These are phyloP conservation scores for Drosophila mayri DNA, from an alignment of 1,140 invertebrate genomes.

Conservation along the genomic window DNA sequence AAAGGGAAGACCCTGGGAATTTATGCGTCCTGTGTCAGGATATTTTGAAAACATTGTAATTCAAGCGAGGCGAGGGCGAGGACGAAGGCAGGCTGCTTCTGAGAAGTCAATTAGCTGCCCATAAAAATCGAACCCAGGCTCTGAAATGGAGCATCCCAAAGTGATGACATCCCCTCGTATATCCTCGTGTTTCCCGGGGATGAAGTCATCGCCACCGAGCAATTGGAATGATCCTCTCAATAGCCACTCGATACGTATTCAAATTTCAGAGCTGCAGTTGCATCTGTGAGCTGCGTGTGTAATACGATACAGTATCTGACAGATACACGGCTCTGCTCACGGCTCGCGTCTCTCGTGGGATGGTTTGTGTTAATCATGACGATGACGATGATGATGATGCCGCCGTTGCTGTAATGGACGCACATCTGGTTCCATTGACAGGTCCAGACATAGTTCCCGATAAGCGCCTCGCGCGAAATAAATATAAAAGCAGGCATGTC, in stretches of 20 bases:
- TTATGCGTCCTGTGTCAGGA: constrained; percentile 79
- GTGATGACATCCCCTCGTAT: constrained; percentile 30
- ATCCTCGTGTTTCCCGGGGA: constrained; percentile 13
- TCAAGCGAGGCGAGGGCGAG: constrained; percentile 55
- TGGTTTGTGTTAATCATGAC: constrained; percentile 67
- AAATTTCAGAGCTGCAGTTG: constrained; percentile 74
- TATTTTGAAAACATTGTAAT: constrained; percentile 83
- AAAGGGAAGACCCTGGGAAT: constrained; percentile 35
- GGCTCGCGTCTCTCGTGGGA: constrained; percentile 45
- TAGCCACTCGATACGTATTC: constrained; percentile 75
- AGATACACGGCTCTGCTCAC: constrained; percentile 71
- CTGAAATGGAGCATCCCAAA: neutral
- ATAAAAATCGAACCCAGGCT: constrained; percentile 52
- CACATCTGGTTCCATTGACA: constrained; percentile 70
- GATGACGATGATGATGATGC: constrained; percentile 39
- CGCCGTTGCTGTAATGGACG: constrained; percentile 30
- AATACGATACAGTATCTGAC: constrained; percentile 78
- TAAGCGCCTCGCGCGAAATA: constrained; percentile 20
- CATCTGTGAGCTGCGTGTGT: constrained; percentile 69
- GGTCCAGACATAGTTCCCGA: constrained; percentile 17
- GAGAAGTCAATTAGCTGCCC: constrained; percentile 81
- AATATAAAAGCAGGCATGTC: neutral
- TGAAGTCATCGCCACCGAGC: constrained; percentile 26
- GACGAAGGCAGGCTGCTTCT: constrained; percentile 47
- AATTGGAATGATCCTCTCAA: constrained; percentile 54